A percentile compares a stretch with the other conserved stretches of the same genome.
Evolutionary conservation across 2,888 invertebrate genomes (phyloP).

Genomic region (Tetragnatha montana): DNA sequence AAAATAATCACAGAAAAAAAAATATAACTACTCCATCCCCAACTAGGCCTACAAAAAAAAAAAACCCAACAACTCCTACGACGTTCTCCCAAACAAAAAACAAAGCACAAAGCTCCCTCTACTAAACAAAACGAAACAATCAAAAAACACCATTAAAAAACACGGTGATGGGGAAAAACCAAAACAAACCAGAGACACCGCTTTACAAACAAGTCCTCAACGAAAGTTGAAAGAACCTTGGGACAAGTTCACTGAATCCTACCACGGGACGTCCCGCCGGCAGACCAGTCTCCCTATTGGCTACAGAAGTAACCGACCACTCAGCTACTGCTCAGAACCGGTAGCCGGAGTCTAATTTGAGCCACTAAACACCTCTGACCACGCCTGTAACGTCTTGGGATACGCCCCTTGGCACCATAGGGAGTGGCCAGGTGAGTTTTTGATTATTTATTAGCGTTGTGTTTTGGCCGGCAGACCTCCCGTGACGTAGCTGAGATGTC

Average conservation of each 20-base stretch:
- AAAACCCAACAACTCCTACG: neutral
- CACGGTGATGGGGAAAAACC: neutral
- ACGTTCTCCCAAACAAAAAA: neutral
- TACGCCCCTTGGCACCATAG: conserved; percentile 51
- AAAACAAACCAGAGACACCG: conserved; percentile 8
- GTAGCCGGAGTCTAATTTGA: conserved; percentile 50
- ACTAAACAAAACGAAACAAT: neutral
- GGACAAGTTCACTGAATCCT: conserved; percentile 36
- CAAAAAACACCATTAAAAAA: neutral
- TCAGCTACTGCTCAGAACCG: conserved; percentile 50
- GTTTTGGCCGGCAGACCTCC: conserved; percentile 26
- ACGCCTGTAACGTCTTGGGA: conserved; percentile 55
- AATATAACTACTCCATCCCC: neutral
- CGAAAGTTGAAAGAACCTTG: conserved; percentile 48
- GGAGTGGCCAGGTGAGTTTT: conserved; percentile 37
- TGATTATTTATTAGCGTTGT: conserved; percentile 22
- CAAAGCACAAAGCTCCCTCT: neutral
- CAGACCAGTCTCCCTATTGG: conserved; percentile 32
- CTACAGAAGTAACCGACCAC: conserved; percentile 17
- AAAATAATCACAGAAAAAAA: neutral
- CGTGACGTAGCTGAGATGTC: neutral
- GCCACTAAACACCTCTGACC: conserved; percentile 60
- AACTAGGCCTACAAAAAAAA: neutral
- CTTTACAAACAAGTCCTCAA: conserved; percentile 34
- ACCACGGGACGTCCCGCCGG: conserved; percentile 48